A percentile compares a stretch with the other conserved stretches of the same genome.
These are phyloP conservation scores for Anguilla japonica DNA, from an alignment of 2,113 vertebrate genomes.

Conservation along the genomic window DNA sequence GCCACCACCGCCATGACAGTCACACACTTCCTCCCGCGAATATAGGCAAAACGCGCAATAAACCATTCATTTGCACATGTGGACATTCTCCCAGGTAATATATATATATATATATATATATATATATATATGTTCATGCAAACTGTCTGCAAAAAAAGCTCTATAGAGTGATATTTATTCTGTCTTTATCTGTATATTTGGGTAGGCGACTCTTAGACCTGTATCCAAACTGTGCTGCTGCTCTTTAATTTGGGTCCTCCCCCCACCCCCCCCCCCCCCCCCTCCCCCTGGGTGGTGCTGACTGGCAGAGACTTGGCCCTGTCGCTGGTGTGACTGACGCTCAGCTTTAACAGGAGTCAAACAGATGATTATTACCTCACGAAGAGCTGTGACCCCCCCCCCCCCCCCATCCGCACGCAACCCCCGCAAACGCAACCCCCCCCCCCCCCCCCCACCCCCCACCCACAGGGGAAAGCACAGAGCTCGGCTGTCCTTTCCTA, in stretches of 20 bases:
- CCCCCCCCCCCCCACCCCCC: conserved; percentile 45
- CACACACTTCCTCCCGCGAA: conserved; percentile 92
- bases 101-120: conserved; percentile 37
- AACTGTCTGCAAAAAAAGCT: conserved; percentile 57
- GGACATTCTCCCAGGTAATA: conserved; percentile 73
- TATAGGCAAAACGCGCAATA: conserved; percentile 74
- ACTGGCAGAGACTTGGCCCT: conserved; percentile 62
- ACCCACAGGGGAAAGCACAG: conserved; percentile 65
- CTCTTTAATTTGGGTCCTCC: conserved; percentile 63
- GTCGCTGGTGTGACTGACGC: conserved; percentile 59
- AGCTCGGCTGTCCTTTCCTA: conserved; percentile 51
- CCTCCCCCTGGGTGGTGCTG: conserved; percentile 65
- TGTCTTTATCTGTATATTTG: conserved; percentile 78
- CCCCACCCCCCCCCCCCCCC: conserved; percentile 47
- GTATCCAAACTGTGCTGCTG: conserved; percentile 72
- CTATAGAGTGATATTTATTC: conserved; percentile 68
- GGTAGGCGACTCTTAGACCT: conserved; percentile 69
- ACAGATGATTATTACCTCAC: conserved; percentile 77
- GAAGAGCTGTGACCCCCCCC: conserved; percentile 48
- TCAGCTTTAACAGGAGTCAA: conserved; percentile 60
- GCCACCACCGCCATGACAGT: conserved; percentile 88
- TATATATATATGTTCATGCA: conserved; percentile 48
- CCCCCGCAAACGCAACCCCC: no score
- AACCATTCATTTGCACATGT: conserved; percentile 79
- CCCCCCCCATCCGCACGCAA: no score